phyloP scores from a whole-genome alignment of 2,888 invertebrate genomes.

The Luffia ferchaultella region DNA sequence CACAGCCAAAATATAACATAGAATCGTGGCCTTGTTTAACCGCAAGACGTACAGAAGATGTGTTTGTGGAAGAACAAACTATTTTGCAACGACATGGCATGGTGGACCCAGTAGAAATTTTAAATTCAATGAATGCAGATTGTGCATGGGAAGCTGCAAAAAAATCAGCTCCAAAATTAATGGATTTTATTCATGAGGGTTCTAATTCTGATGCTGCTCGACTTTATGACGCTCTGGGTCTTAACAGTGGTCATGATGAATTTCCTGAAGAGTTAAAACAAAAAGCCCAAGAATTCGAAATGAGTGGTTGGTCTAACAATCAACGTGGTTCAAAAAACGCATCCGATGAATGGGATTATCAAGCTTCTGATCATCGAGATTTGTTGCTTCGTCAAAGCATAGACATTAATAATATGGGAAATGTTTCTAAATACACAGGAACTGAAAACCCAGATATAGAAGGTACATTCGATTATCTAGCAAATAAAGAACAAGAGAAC shows the following conservation, averaged over 20 bases:
- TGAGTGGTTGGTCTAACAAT: conserved; percentile 16
- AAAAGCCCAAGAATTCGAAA: neutral
- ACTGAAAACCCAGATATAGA: conserved; percentile 27
- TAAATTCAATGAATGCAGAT: conserved; percentile 49
- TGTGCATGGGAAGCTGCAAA: conserved; percentile 62
- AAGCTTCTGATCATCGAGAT: conserved; percentile 25
- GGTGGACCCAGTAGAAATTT: conserved; percentile 40
- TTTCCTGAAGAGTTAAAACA: conserved; percentile 36
- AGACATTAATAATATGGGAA: conserved; percentile 27
- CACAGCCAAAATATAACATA: conserved; percentile 52
- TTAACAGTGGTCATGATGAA: conserved; percentile 34
- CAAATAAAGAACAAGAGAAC: conserved; percentile 30
- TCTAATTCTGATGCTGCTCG: conserved; percentile 57
- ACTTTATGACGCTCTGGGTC: conserved; percentile 49
- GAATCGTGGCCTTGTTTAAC: conserved; percentile 57
- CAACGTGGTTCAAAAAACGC: conserved; percentile 34
- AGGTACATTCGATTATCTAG: conserved; percentile 26
- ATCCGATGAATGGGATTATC: conserved; percentile 23
- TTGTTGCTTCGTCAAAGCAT: conserved; percentile 21
- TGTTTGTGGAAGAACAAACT: conserved; percentile 41
- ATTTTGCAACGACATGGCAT: conserved; percentile 28
- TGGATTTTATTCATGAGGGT: conserved; percentile 56
- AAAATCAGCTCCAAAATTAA: conserved; percentile 53
- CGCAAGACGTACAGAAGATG: conserved; percentile 40
- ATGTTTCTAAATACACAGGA: conserved; percentile 27